Percentiles rank a stretch among this genome's conserved stretches.
Conservation (phyloP, 2,797 vertebrate genomes). For the Falco naumanni region DNA sequence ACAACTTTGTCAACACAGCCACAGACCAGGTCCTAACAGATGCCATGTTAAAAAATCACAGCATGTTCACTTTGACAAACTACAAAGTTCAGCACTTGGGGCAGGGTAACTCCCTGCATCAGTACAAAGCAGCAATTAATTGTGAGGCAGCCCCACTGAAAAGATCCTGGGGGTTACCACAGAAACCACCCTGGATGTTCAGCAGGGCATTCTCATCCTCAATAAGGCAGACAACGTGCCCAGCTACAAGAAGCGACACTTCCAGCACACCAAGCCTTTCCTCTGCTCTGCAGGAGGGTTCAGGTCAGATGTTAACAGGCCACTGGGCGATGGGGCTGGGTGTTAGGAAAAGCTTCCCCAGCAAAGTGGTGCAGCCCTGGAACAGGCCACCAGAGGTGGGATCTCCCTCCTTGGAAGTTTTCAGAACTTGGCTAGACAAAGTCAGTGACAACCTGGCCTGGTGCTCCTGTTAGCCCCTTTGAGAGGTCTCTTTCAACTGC, state of each 20-base stretch:
- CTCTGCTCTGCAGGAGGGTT: neutral
- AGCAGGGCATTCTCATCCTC: neutral
- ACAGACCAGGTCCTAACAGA: neutral
- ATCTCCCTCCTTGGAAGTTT: neutral
- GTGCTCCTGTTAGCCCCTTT: neutral
- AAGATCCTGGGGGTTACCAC: neutral
- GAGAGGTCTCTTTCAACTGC: neutral
- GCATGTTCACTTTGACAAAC: neutral
- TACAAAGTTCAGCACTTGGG: neutral
- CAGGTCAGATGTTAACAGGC: neutral
- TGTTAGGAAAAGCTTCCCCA: neutral
- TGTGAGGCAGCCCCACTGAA: neutral
- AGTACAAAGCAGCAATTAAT: neutral
- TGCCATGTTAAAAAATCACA: neutral
- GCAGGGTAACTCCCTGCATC: neutral
- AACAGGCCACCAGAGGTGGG: neutral
- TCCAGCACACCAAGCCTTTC: neutral
- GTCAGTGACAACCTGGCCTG: neutral
- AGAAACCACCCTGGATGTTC: neutral
- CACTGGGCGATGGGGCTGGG: rapidly evolving
- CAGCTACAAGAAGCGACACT: neutral
- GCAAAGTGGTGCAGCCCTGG: neutral
- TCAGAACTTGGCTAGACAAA: neutral
- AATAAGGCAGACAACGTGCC: rapidly evolving
- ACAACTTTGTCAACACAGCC: neutral